phyloP scores from a whole-genome alignment of 2,113 vertebrate species.

The Chaetodon trifascialis region DNA sequence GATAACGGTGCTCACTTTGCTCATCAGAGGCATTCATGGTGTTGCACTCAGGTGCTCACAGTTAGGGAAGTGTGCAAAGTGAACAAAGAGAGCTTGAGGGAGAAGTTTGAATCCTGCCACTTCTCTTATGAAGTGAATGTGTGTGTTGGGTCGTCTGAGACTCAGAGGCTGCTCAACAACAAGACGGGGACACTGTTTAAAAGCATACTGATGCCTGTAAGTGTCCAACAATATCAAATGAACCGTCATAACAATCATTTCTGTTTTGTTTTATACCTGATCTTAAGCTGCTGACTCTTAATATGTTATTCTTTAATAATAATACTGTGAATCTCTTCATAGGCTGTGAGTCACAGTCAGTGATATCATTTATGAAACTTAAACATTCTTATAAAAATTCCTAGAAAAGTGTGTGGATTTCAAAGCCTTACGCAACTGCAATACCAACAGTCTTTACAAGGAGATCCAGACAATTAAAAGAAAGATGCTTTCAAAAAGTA shows the following conservation, averaged over 20 bases:
- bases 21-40: not conserved
- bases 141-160: no score
- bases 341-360: not conserved
- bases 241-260: not conserved
- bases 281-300: not conserved
- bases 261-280: not conserved
- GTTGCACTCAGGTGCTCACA: not conserved
- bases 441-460: not conserved
- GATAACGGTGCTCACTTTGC: not conserved
- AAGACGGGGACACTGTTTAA: not conserved
- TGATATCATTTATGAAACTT: not conserved
- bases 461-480: not conserved
- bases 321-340: not conserved
- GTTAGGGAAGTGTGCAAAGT: not conserved
- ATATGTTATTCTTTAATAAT: not conserved
- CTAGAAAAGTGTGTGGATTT: not conserved
- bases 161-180: not conserved
- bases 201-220: not conserved
- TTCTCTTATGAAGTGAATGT: not conserved
- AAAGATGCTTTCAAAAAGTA: not conserved
- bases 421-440: not conserved
- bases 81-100: not conserved
- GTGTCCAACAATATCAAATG: not conserved
- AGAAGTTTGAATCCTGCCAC: not conserved
- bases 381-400: no score